Percentiles rank a stretch among this genome's conserved stretches.
phyloP scores from a whole-genome alignment of 2,888 invertebrate species.

The Eumerus sabulonum region DNA sequence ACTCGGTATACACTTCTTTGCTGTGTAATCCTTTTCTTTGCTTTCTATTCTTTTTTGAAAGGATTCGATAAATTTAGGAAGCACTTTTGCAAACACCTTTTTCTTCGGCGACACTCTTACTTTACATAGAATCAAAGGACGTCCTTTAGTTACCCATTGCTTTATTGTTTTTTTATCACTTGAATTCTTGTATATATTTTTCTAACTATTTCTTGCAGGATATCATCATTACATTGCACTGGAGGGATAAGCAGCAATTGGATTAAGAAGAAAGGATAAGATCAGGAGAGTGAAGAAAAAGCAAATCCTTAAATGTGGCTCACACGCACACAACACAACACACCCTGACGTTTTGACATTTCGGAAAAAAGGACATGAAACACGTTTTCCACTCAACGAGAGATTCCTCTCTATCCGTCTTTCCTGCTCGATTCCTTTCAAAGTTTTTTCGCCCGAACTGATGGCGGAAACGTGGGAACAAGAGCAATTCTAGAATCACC shows the following conservation, averaged over 20 bases:
- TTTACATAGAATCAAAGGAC: slow-evolving; percentile 29
- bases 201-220: slow-evolving; percentile 12
- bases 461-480: too few relatives aligned
- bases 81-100: slow-evolving; percentile 26
- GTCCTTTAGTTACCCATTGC: slow-evolving; percentile 26
- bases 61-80: slow-evolving; percentile 36
- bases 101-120: background rate
- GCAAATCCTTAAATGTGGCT: slow-evolving; percentile 28
- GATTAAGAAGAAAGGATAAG: background rate
- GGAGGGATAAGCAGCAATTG: background rate
- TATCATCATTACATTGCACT: slow-evolving; percentile 17
- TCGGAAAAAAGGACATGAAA: slow-evolving; percentile 36
- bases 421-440: background rate
- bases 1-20: slow-evolving; percentile 51
- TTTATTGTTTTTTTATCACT: slow-evolving; percentile 35
- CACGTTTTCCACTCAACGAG: slow-evolving; percentile 22
- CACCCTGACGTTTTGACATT: slow-evolving; percentile 60
- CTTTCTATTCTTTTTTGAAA: slow-evolving; percentile 40
- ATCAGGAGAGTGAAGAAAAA: slow-evolving; percentile 22
- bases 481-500: background rate
- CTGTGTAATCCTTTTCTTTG: slow-evolving; percentile 21
- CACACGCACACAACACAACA: slow-evolving; percentile 30
- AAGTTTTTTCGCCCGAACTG: too few relatives aligned
- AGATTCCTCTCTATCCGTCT: background rate
- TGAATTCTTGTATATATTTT: slow-evolving; percentile 8